Base-by-base conservation (phyloP, 2,888 invertebrate genomes). In the Cyrtodaria siliqua region DNA sequence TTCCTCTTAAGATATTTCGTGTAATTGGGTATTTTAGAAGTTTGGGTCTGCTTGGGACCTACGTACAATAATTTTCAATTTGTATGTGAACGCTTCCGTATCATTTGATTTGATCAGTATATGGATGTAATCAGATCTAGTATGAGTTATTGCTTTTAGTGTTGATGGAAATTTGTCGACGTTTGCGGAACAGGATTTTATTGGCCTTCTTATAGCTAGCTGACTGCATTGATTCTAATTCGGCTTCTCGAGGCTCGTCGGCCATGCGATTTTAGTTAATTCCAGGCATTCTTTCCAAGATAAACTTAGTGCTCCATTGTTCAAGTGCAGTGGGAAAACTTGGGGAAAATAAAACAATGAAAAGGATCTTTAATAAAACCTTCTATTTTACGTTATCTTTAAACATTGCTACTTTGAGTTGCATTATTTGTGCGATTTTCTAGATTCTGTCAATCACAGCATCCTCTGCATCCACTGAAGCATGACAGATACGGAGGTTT, bases 21-120 rank as follows among this genome's bases (percentile, higher is more conserved):
- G 40, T 70, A 70, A 70, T 70, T 70, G 69, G 56, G 69, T 62
- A 69, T 70, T 70, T 70, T 70, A 70, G 62, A 70, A 62, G 62
- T 56, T 70, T 70, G 69, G 69, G 24, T 55, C 20, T 38, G 44
- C 56, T 27, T 55, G 33, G 49, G 62, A 53, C 47, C 26, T 70
- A 62, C 62, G 62, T 62, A 33, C 55, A 62, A 62, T 38, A 70
- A 55, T 70, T 70, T 69, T 70, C 62, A 70, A 70, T 70, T 70
- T 70, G 62, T 49, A 47, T 38, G 61, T 62, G 62, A 62, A 70
- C 62, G 49, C 26, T 44, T 29, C 69, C 69, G 56, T 70, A 70
- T 62, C 69, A 70, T 70, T 62, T 70, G 62, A 62, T 70, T 70
- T 70, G 55, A 62, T 70, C 62, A 38, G 42, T 55, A 20, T n/a